Evolutionary conservation across 2,113 vertebrate genomes (phyloP), one percentile per base, ranked within the genome.

Genomic region (Phylloscopus whistleri): DNA sequence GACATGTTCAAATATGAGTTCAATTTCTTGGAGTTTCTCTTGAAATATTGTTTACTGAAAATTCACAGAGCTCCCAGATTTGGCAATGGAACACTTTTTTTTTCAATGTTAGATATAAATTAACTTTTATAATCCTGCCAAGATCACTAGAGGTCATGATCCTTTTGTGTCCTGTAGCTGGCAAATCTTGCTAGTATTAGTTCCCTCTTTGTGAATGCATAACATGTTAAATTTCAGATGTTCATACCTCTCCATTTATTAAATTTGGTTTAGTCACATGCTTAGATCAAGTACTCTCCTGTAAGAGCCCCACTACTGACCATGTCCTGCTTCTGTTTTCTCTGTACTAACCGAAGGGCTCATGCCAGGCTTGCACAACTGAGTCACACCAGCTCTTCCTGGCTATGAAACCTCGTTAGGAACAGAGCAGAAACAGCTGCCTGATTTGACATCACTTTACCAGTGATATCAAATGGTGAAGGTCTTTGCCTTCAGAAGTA

Each of bases 171-270:
- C 37, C 5, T 30, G 21, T 26, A 46, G 7, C 6, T 60, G 49
- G 10, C 1, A 84, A 72, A 55, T 15, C 2, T 30, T 83, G 6
- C 5, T 74, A 28, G 10, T 12, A 33, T 68, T 48, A 64, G 7
- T 30, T 67, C 9, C 5, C 8, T 62, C 78, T 74, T 48, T 39
- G 43, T 26, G 8, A 37, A 62, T 27, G 8, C 7, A 8, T 16
- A 68, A 18, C 7, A 7, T 9, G 5, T 27, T 21, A 60, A 24
- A 43, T 80, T 80, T 59, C 33, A 80, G 11, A 20, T 60, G 31
- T 53, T 48, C 1, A 0, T 80, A 13, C 7, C 8, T 73, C n/a
- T 62, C 1, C 0, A 4, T 62, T 80, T 72, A 64, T 87, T 33
- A 58, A 53, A 37, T 35, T 18, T 35, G 8, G 0, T 12, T 66